Conservation (phyloP, 2,797 vertebrate genomes). For the Epinephelus coioides region DNA sequence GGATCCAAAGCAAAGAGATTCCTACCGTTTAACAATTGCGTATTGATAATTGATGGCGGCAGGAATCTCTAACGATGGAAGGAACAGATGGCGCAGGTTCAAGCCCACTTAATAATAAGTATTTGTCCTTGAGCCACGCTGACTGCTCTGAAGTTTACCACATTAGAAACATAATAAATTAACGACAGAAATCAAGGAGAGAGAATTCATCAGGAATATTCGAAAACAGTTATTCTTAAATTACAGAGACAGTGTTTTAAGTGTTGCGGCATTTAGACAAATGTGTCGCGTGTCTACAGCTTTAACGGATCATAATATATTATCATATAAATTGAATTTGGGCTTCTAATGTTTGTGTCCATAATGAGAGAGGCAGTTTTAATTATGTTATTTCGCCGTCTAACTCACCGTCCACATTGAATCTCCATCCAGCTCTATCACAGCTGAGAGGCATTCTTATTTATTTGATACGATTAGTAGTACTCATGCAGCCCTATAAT, state of each 20-base stretch:
- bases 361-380: conserved; percentile 79
- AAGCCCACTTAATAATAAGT: not conserved
- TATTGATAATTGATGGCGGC: not conserved
- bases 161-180: not conserved
- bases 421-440: conserved; percentile 68
- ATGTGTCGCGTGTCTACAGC: conserved; percentile 51
- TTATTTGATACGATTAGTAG: conserved; percentile 88
- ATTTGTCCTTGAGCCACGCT: conserved; percentile 13
- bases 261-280: conserved; percentile 45
- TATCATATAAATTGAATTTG: conserved; percentile 84
- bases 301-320: conserved; percentile 67
- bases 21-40: not conserved
- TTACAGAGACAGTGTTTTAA: conserved; percentile 23
- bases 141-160: not conserved
- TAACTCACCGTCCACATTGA: conserved; percentile 69
- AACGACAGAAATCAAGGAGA: not conserved
- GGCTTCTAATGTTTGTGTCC: conserved; percentile 76
- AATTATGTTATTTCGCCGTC: conserved; percentile 79
- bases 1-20: conserved; percentile 2
- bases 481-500: conserved; percentile 83
- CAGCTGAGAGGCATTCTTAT: conserved; percentile 80
- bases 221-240: not conserved
- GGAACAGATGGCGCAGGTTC: conserved; percentile 3
- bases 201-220: not conserved
- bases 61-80: not conserved